phyloP scores from a whole-genome alignment of 1,140 invertebrate genomes.

The Rhagoletis pomonella region DNA sequence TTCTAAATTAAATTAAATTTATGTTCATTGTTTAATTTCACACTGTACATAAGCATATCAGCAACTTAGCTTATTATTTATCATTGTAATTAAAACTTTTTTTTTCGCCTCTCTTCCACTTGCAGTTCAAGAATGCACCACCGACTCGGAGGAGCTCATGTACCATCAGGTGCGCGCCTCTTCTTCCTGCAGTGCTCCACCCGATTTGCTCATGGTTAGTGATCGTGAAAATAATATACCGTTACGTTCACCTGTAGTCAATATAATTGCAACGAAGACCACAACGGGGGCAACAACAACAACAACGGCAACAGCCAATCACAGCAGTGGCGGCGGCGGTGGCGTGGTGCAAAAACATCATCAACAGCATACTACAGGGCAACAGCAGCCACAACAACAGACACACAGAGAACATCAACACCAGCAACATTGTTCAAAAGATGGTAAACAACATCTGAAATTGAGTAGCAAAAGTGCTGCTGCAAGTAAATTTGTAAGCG shows the following conservation, averaged over 20 bases:
- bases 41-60: too few relatives aligned
- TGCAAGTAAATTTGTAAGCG: constrained; percentile 47
- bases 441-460: constrained; percentile 52
- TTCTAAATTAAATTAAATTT: too few relatives aligned
- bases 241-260: constrained; percentile 70
- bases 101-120: constrained; percentile 28
- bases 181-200: constrained; percentile 73
- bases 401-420: constrained; percentile 47
- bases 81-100: neutral
- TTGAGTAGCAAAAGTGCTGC: constrained; percentile 49
- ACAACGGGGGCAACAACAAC: constrained; percentile 50
- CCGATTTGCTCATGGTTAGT: constrained; percentile 71
- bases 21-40: too few relatives aligned
- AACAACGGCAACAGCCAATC: constrained; percentile 34
- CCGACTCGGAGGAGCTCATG: constrained; percentile 74
- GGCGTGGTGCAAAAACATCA: constrained; percentile 6
- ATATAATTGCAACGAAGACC: constrained; percentile 64
- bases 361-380: constrained; percentile 32
- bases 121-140: constrained; percentile 73
- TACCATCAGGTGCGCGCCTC: constrained; percentile 73
- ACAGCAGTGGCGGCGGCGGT: constrained; percentile 8
- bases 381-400: constrained; percentile 59
- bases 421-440: constrained; percentile 48
- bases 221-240: constrained; percentile 74
- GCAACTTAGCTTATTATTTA: too few relatives aligned